Base-by-base conservation (phyloP, 2,797 vertebrate species). In the Spinus olivaceus region DNA sequence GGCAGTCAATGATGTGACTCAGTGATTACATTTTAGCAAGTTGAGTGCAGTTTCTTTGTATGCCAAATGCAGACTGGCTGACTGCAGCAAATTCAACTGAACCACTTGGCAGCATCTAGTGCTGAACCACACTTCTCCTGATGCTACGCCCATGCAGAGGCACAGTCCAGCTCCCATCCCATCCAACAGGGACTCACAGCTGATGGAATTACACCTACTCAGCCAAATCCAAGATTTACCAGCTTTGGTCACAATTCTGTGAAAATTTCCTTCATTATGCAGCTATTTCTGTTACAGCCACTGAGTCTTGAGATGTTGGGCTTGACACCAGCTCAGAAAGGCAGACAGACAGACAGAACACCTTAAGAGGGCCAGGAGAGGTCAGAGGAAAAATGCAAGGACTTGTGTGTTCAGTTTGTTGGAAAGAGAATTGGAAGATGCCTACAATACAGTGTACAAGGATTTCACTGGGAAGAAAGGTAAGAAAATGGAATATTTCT, bases 11-110 rank as follows among this genome's bases (percentile, higher is more conserved):
- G 94, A 96, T 90, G 96, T 97, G 95, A 96, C 94, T 96, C 96
- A 92, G 93, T 96, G 96, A 97, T 96, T 97, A 97, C 92, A 94
- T 96, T 97, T 98, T 96, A 97, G 95, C 92, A 97, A 92, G 86
- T 91, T 84, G 92, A 86, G 79, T 15, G 46, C 85, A 86, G 66
- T 96, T 97, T 83, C 86, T 95, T 85, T 94, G 80, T 41, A 70
- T 94, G 94, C 95, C 89, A 96, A 96, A 83, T 47, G 86, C 24
- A 70, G 90, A 96, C 83, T 93, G 92, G 81, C 96, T 93, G 92
- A 96, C 83, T 90, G 93, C 66, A 95, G 96, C 95, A 96, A 88
- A 97, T 90, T 90, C 84, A 86, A 81, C 90, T 70, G 61, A 96
- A 88, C 50, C 64, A 60, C 63, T 70, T 90, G 95, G 84, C 94